phyloP scores from a whole-genome alignment of 2,888 invertebrate genomes.

The Eupithecia abbreviata region DNA sequence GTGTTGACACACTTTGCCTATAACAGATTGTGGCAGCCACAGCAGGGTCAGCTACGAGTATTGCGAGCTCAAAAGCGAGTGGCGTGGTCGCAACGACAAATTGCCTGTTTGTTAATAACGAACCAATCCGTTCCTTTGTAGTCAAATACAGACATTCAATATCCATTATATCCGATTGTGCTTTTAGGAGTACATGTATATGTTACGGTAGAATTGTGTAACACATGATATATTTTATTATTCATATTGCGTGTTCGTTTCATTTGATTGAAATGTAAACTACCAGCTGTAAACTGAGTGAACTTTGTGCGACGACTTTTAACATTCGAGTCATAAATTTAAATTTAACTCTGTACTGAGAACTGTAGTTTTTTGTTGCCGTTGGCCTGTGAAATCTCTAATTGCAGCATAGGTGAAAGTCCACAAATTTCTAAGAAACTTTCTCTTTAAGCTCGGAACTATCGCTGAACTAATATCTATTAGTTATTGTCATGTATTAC shows the following conservation, averaged over 20 bases:
- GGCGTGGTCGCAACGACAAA: background rate
- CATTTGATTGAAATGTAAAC: background rate
- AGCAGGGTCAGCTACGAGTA: too few species aligned
- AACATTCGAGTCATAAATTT: background rate
- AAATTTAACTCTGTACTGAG: background rate
- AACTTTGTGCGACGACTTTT: background rate
- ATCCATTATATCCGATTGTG: background rate
- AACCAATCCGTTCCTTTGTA: background rate
- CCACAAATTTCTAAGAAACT: too few species aligned
- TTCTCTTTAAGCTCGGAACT: too few species aligned
- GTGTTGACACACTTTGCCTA: background rate
- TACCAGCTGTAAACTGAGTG: background rate
- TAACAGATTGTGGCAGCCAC: background rate
- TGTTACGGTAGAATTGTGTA: background rate
- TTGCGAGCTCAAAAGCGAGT: background rate
- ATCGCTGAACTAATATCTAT: too few species aligned
- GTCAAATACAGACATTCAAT: constrained; percentile 7
- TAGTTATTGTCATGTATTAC: background rate
- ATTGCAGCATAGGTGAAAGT: too few species aligned
- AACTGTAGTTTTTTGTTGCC: background rate
- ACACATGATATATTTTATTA: background rate
- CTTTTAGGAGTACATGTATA: background rate
- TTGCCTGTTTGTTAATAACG: background rate
- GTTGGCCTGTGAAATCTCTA: too few species aligned
- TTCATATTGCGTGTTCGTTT: background rate